These are phyloP conservation scores for Agrochola lychnidis DNA, from an alignment of 2,888 invertebrate genomes.

Conservation along the genomic window DNA sequence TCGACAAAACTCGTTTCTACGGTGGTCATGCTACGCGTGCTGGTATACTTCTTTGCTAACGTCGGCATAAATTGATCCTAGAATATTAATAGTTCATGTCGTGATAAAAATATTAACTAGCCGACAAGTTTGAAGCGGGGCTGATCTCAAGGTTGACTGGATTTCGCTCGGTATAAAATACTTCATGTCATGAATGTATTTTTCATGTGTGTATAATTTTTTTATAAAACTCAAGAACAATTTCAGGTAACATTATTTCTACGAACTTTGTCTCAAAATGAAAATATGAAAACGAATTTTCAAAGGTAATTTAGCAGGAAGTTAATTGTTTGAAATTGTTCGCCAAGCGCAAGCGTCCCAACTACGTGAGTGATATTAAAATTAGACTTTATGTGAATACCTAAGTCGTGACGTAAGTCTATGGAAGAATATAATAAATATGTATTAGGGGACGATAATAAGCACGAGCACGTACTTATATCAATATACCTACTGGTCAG, in stretches of 20 bases:
- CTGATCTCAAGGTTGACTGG: too few relatives aligned
- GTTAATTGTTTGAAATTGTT: conserved; percentile 51
- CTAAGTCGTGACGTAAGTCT: not conserved
- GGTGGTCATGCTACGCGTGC: too few relatives aligned
- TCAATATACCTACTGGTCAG: not conserved
- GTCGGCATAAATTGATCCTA: too few relatives aligned
- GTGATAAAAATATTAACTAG: not conserved
- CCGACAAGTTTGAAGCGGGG: not conserved
- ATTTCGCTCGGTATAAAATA: not conserved
- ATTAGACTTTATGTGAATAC: conserved; percentile 19
- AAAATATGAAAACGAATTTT: conserved; percentile 44
- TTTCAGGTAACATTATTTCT: conserved; percentile 18
- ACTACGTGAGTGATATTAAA: conserved; percentile 38
- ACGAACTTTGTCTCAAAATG: conserved; percentile 11
- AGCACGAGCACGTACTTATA: not conserved
- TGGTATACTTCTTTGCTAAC: too few relatives aligned
- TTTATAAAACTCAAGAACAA: conserved; percentile 17
- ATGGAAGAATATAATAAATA: not conserved
- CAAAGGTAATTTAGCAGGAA: conserved; percentile 48
- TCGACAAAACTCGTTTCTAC: too few relatives aligned
- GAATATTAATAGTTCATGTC: not conserved
- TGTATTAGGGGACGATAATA: not conserved
- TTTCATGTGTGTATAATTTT: not conserved
- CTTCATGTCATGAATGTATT: not conserved
- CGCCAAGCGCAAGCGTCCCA: conserved; percentile 20